phyloP scores from a whole-genome alignment of 92 coral and sea anemone genomes.

The Epizoanthus stellaris region DNA sequence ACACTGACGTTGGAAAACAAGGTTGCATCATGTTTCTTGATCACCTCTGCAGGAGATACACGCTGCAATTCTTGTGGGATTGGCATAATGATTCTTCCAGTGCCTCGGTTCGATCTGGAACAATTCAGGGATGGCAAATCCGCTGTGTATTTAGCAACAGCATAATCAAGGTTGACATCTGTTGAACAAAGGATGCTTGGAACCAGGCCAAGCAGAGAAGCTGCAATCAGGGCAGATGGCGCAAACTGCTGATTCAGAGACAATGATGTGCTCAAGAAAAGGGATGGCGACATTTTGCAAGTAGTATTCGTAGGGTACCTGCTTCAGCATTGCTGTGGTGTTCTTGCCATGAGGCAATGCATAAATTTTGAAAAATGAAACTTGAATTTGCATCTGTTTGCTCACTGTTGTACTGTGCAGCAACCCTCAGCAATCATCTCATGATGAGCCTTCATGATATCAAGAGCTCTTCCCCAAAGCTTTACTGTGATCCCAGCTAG shows the following conservation, averaged over 20 bases:
- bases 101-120: constrained; percentile 24
- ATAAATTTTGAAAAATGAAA: neutral
- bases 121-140: constrained; percentile 38
- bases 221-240: constrained; percentile 5
- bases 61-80: constrained; percentile 14
- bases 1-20: constrained; percentile 10
- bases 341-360: too few species aligned
- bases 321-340: constrained; percentile 1
- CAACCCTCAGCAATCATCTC: neutral
- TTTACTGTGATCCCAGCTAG: constrained; percentile 8
- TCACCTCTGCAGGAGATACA: constrained; percentile 24
- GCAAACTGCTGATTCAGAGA: constrained; percentile 13
- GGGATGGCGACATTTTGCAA: constrained; percentile 25
- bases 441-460: constrained; percentile 4
- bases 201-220: constrained; percentile 22
- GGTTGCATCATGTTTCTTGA: constrained; percentile 10
- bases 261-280: constrained; percentile 12
- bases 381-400: neutral
- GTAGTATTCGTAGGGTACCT: constrained; percentile 14
- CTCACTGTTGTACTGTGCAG: neutral
- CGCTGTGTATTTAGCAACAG: constrained; percentile 23
- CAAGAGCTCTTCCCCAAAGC: neutral
- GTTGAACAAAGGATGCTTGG: constrained; percentile 17
- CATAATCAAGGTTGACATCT: constrained; percentile 36
- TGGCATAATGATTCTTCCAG: neutral